These are phyloP conservation scores for Echinarachnius parma DNA, from an alignment of 53 echinoderm and acorn worm genomes.

Conservation along the genomic window DNA sequence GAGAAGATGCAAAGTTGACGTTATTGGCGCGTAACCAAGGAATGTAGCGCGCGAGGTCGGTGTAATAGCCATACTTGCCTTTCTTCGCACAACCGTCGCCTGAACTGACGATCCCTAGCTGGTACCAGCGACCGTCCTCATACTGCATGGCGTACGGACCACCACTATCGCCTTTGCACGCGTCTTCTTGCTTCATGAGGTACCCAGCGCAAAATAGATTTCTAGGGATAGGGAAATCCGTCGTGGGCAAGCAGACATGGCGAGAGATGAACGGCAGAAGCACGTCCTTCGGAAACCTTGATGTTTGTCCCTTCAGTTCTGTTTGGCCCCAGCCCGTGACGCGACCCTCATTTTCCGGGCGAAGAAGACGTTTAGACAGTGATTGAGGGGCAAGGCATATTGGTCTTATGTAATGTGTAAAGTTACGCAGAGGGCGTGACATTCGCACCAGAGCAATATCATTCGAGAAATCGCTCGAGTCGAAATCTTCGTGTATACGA, in stretches of 20 bases:
- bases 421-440: conserved; percentile 22
- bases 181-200: conserved; percentile 56
- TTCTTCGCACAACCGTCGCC: conserved; percentile 83
- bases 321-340: conserved; percentile 74
- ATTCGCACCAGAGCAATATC: conserved; percentile 81
- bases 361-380: conserved; percentile 29
- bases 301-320: conserved; percentile 53
- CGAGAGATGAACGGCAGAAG: conserved; percentile 55
- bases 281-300: conserved; percentile 65
- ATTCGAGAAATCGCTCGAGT: conserved; percentile 40
- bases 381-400: conserved; percentile 64
- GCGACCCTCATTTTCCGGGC: conserved; percentile 37
- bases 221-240: conserved; percentile 29
- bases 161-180: conserved; percentile 89
- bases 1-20: too few relatives aligned
- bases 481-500: conserved; percentile 42
- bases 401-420: conserved; percentile 70
- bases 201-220: conserved; percentile 95
- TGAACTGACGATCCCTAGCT: conserved; percentile 86
- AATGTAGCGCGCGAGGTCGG: conserved; percentile 52
- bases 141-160: conserved; percentile 65
- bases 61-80: conserved; percentile 88
- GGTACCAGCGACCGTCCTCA: conserved; percentile 60
- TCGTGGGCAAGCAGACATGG: conserved; percentile 48
- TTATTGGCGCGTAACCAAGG: too few relatives aligned